phyloP scores from a whole-genome alignment of 2,888 invertebrate species.

The Tinea semifulvella region DNA sequence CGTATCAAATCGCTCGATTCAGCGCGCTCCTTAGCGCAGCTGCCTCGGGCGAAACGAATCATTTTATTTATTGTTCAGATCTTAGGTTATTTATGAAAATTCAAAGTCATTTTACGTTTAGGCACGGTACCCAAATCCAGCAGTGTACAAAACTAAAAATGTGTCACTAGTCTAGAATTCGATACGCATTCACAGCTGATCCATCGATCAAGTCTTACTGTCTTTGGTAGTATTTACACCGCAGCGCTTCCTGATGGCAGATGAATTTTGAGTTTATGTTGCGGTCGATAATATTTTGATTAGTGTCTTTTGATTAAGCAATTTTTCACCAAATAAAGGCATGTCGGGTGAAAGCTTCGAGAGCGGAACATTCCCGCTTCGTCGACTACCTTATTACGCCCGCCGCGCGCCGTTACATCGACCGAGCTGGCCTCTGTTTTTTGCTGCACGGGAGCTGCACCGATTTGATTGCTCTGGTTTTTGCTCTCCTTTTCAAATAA shows the following conservation, averaged over 20 bases:
- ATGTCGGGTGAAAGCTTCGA: slow-evolving; percentile 19
- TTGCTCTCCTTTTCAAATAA: slow-evolving; percentile 61
- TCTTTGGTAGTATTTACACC: too few relatives aligned
- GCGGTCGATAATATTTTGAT: slow-evolving; percentile 1
- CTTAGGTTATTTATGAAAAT: slow-evolving; percentile 61
- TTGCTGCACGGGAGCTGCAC: slow-evolving; percentile 56
- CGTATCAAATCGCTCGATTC: slow-evolving; percentile 62
- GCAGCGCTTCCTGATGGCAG: not conserved
- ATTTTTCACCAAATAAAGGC: slow-evolving; percentile 24
- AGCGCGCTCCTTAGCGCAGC: slow-evolving; percentile 59
- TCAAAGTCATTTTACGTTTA: slow-evolving; percentile 36
- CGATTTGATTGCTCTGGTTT: slow-evolving; percentile 60
- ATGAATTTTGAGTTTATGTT: not conserved
- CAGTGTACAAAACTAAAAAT: slow-evolving; percentile 37
- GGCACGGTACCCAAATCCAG: slow-evolving; percentile 35
- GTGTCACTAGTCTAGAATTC: slow-evolving; percentile 60
- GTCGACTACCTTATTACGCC: slow-evolving; percentile 47
- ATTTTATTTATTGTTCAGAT: slow-evolving; percentile 59
- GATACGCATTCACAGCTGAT: slow-evolving; percentile 45
- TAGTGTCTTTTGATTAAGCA: slow-evolving; percentile 20
- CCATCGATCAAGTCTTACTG: not conserved
- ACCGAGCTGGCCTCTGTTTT: slow-evolving; percentile 42
- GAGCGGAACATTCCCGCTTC: slow-evolving; percentile 29
- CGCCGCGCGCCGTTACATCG: slow-evolving; percentile 35
- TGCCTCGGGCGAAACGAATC: slow-evolving; percentile 58